Base-by-base conservation (phyloP, 1,140 invertebrate genomes). In the Physella acuta region DNA sequence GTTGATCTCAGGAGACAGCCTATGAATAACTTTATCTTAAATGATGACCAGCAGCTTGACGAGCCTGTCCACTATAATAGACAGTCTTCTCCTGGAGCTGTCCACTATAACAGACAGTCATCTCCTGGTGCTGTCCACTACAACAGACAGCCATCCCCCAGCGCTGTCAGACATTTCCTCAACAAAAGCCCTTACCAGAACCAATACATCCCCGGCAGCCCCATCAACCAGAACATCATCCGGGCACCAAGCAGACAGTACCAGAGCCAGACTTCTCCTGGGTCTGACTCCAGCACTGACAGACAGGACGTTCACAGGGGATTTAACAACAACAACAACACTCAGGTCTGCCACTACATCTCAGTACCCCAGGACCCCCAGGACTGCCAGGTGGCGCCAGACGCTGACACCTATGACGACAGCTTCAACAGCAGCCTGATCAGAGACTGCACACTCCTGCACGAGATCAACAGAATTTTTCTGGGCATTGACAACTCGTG, bases 401-500 rank as follows among this genome's bases (percentile, higher is more conserved):
- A 39, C 11, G 14, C 26, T 33, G 62, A 53, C 2, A 5, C 31
- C 4, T 56, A 33, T 39, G 64, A 66, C 26, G 64, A 66, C 64
- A 66, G 64, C 52, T 66, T 66, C 34, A 66, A 66, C 34, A 66
- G 64, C 24, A 55, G 31, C n/a, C 34, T 66, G 4, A 37, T 66
- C 26, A 26, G 55, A 14, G 66, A 68, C 56, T 68, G 55, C 20
- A 51, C 66, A 33, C 55, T 59, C 3, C 56, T 68, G n/a, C 66
- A 68, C 39, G 66, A 68, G 37, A 68, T 60, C 5, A 68, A 68
- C 66, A 51, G 66, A 58, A 60, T 68, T 1, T 68, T 59, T 33
- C 55, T 68, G 28, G 66, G 55, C 55, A 68, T 68, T 49, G 66
- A 68, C 36, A 68, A 68, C 39, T 68, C 66, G 8, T 68, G 66